Evolutionary conservation across 2,113 vertebrate genomes (phyloP).

Genomic region (Xenus cinereus): DNA sequence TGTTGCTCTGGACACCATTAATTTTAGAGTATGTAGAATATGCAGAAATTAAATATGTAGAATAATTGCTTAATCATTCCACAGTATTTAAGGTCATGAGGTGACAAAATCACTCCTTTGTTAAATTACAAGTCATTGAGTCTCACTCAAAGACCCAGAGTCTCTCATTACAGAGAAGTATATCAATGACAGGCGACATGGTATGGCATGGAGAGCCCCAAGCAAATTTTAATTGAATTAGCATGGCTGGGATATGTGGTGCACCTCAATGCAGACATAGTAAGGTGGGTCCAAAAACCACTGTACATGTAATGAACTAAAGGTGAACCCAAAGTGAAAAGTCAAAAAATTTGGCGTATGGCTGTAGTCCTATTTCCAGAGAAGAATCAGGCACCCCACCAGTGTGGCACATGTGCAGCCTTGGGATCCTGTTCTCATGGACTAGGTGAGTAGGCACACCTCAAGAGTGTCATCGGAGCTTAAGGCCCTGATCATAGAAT

Average conservation of each 20-base stretch:
- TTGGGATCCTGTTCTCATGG: background rate
- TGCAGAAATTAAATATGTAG: background rate
- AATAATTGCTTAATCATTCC: background rate
- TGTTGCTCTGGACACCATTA: background rate
- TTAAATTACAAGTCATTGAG: background rate
- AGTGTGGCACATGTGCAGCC: accelerated
- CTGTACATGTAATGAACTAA: accelerated
- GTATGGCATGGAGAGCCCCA: background rate
- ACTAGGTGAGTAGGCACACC: background rate
- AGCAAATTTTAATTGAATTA: background rate
- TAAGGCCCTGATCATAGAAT: background rate
- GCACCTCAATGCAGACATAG: accelerated
- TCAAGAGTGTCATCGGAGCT: accelerated
- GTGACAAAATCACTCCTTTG: background rate
- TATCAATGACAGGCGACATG: background rate
- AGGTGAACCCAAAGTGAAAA: background rate
- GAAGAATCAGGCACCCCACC: background rate
- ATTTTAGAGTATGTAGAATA: background rate
- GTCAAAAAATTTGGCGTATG: accelerated
- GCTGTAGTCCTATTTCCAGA: background rate
- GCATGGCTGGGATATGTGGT: accelerated
- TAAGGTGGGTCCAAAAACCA: background rate
- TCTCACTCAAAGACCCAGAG: background rate
- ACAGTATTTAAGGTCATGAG: background rate
- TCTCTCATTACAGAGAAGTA: background rate